Base-by-base conservation (phyloP, 2,797 vertebrate genomes). In the Tenualosa thibaudeaui region DNA sequence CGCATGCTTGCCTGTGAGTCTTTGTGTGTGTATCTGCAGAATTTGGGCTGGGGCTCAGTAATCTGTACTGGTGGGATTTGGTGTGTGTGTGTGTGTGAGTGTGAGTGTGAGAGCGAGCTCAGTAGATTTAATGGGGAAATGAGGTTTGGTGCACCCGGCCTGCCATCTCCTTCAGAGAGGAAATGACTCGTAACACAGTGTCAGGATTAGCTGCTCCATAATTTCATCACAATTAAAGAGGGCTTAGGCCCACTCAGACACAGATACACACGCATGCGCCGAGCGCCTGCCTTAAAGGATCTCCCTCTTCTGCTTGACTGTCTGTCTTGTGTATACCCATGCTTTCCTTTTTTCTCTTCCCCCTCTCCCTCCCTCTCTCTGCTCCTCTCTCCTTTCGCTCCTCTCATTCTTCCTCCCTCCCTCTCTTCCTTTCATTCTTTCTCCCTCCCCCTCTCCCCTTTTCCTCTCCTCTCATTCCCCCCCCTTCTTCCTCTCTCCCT, bases 171-270 rank as follows among this genome's bases (percentile, higher is more conserved):
- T 91, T 91, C 92, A 89, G 91, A 93, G 89, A 90, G 92, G 91
- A 93, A 94, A 93, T 91, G 91, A 92, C 90, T 92, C 88, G 89
- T 93, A 92, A 93, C 93, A 92, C 93, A 90, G 92, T 58, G 83
- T 86, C 90, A 91, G 93, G 95, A 95, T 96, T 94, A 95, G 92
- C 91, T 88, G 90, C 90, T 91, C 93, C 93, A 89, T 95, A 94
- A 95, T 95, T 95, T 94, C 91, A 94, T 94, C 93, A 94, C 93
- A 94, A 95, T 94, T 94, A 94, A 94, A 92, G 89, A 90, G 86
- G 90, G 92, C 92, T 91, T 92, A 89, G 91, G 91, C 91, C 43
- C 68, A 75, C 68, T 40, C 65, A 37, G 31, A 75, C 68, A 75
- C 37, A 19, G 37, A 75, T 43, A 75, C 68, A 19, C 68, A 17